These are phyloP conservation scores for Hanleya hanleyi DNA, from an alignment of 2,888 invertebrate genomes.

Conservation along the genomic window DNA sequence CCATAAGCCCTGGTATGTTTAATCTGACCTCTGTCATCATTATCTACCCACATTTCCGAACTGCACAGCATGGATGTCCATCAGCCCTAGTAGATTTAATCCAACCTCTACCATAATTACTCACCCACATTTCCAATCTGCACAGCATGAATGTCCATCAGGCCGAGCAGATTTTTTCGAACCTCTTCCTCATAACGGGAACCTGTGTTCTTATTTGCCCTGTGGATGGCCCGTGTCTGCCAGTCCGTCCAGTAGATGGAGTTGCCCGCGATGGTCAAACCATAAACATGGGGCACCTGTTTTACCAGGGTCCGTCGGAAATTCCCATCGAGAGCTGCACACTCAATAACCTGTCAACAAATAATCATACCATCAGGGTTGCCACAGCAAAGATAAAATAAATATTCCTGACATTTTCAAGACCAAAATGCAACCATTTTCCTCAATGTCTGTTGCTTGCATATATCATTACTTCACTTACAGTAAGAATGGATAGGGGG, in stretches of 20 bases:
- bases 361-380: no score
- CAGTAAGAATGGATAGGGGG: no score
- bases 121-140: slow-evolving; percentile 79
- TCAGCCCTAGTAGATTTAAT: no score
- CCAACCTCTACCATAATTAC: slow-evolving; percentile 51
- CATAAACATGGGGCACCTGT: slow-evolving; percentile 87
- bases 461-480: neutral
- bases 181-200: slow-evolving; percentile 80
- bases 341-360: slow-evolving; percentile 69
- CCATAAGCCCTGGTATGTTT: no score
- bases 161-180: slow-evolving; percentile 83
- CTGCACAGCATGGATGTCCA: no score
- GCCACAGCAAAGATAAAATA: no score
- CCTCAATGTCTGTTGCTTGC: no score
- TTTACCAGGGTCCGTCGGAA: slow-evolving; percentile 64
- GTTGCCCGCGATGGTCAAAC: slow-evolving; percentile 85
- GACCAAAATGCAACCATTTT: no score
- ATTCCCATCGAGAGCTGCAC: slow-evolving; percentile 68
- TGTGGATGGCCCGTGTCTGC: slow-evolving; percentile 86
- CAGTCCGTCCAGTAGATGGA: slow-evolving; percentile 95
- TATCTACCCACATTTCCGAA: no score
- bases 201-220: slow-evolving; percentile 82
- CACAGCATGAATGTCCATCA: slow-evolving; percentile 94
- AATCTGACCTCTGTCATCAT: no score
- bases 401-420: no score